A percentile compares a stretch with the other conserved stretches of the same genome.
These are phyloP conservation scores for Odontamblyopus rebecca DNA, from an alignment of 2,797 vertebrate genomes.

Conservation along the genomic window DNA sequence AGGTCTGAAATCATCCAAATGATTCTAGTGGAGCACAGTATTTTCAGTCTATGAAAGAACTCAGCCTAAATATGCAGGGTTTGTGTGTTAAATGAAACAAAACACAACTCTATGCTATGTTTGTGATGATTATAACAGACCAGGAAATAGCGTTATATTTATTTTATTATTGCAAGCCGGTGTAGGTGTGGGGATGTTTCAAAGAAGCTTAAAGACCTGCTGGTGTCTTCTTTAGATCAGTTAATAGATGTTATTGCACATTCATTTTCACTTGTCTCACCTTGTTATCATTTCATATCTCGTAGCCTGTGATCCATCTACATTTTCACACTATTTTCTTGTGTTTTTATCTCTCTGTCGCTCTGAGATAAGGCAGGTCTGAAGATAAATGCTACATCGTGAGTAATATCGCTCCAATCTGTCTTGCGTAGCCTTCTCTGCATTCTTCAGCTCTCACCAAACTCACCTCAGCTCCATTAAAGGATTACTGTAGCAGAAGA, in stretches of 20 bases:
- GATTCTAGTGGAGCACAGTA: too few species aligned
- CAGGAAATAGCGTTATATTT: too few species aligned
- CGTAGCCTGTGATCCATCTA: not conserved
- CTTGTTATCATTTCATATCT: not conserved
- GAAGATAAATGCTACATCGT: conserved; percentile 41
- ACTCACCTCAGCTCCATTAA: conserved; percentile 62
- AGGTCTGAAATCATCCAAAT: too few species aligned
- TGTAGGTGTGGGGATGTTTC: too few species aligned
- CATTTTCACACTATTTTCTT: conserved; percentile 16
- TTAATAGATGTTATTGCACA: not conserved
- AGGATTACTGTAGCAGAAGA: conserved; percentile 64
- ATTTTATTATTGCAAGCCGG: too few species aligned
- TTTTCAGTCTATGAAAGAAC: too few species aligned
- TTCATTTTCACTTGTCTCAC: not conserved
- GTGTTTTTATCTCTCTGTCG: conserved; percentile 29
- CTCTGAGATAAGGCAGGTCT: conserved; percentile 24
- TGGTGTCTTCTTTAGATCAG: not conserved
- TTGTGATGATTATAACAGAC: too few species aligned
- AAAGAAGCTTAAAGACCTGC: too few species aligned
- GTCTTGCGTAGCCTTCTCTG: conserved; percentile 39
- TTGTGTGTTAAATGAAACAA: too few species aligned
- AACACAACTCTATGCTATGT: too few species aligned
- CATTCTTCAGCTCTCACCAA: conserved; percentile 46
- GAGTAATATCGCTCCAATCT: conserved; percentile 19
- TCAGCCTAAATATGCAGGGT: too few species aligned